Evolutionary conservation across 2,113 vertebrate genomes (phyloP), one percentile per base, ranked within the genome.

Genomic region (Emberiza fucata): DNA sequence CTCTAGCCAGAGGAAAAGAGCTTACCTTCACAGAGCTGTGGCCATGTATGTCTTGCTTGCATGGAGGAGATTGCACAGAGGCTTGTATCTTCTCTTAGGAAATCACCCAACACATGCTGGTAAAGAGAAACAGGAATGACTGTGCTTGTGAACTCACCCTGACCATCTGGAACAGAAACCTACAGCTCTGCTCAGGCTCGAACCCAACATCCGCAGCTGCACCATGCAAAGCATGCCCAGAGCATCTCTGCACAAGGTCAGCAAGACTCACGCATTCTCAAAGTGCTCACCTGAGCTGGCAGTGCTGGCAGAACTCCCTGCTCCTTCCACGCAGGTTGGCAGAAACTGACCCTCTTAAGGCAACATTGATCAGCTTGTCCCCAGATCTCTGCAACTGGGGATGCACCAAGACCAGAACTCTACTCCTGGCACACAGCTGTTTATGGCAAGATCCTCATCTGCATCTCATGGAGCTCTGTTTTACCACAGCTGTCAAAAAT

Each of bases 101-200:
- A 96, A 96, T 42, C 85, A 96, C 96, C 96, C 90, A 90, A 86
- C 60, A 20, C 56, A 66, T 18, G 44, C 71, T 94, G 90, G 79
- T 91, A 92, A 95, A 82, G 81, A 96, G 92, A 96, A 97, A 93
- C 90, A 92, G 94, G 88, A 96, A 97, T 94, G 82, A 96, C 93
- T 92, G 80, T 35, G 82, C 75, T 50, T 44, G 54, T 83, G 80
- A 94, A 86, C 92, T 88, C 37, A 68, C 88, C 51, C 84, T 73
- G 40, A 44, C 88, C 88, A 95, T 83, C 86, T 96, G 95, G 90
- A 95, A 96, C 90, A 97, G 95, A 96, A 96, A 97, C 95, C 79
- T 59, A 27, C 60, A 66, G 64, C 79, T 56, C 72, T 75, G 68
- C 70, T 94, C 79, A 70, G 81, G 39, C 66, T 85, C 47, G 66